Conservation (phyloP, 2,888 invertebrate genomes). For the Hypselothyrea guttata region DNA sequence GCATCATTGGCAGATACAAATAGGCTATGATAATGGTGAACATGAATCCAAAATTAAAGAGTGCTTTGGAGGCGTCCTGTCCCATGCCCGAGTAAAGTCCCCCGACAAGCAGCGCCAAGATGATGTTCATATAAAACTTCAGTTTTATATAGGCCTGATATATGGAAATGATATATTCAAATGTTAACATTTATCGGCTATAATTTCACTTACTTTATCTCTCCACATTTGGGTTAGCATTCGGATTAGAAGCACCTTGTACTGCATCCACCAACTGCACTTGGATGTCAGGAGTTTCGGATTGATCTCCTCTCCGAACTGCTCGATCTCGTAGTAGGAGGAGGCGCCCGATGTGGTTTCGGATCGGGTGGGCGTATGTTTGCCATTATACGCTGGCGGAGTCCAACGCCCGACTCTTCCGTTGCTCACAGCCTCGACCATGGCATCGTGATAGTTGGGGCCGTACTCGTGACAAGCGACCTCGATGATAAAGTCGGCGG, state of each 20-base stretch:
- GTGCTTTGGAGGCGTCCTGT: constrained; percentile 90
- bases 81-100: constrained; percentile 89
- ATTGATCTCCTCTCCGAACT: constrained; percentile 82
- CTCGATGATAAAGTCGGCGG: constrained; percentile 96
- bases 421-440: constrained; percentile 88
- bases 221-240: constrained; percentile 90
- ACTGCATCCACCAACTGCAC: constrained; percentile 87
- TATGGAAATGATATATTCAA: constrained; percentile 36
- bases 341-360: constrained; percentile 79
- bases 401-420: constrained; percentile 85
- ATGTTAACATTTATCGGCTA: too few species aligned
- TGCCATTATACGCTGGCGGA: constrained; percentile 51
- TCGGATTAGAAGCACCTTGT: constrained; percentile 85
- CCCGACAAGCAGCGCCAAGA: constrained; percentile 88
- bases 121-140: constrained; percentile 87
- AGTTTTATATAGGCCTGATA: constrained; percentile 87
- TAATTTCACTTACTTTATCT: constrained; percentile 86
- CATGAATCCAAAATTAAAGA: constrained; percentile 93
- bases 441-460: constrained; percentile 85
- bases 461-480: constrained; percentile 92
- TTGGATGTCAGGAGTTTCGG: constrained; percentile 84
- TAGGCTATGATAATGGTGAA: constrained; percentile 90
- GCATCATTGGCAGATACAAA: constrained; percentile 92
- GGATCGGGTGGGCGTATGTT: constrained; percentile 68
- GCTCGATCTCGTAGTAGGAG: constrained; percentile 68